Percentiles rank a stretch among this genome's conserved stretches.
Conservation (phyloP, 1,140 invertebrate genomes). For the Drosophila truncata region DNA sequence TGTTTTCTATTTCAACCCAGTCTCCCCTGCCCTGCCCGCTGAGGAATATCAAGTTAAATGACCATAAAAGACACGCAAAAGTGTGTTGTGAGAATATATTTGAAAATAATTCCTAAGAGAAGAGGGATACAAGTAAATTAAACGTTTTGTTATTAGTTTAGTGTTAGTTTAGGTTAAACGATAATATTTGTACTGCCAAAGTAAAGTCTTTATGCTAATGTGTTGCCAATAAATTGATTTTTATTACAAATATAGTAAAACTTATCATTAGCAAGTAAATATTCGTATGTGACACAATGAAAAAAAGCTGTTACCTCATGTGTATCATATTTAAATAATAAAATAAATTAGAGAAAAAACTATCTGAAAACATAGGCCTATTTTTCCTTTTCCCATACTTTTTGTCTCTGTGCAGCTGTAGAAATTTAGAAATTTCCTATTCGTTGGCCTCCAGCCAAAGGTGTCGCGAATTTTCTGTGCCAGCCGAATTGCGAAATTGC, state of each 20-base stretch:
- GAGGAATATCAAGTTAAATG: constrained; percentile 41
- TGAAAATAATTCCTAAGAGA: neutral
- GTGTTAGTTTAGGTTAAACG: neutral
- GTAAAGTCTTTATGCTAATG: too few species aligned
- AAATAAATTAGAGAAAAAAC: too few species aligned
- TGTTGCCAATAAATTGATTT: neutral
- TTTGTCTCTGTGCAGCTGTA: neutral
- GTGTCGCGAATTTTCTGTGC: constrained; percentile 55
- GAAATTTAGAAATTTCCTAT: constrained; percentile 15
- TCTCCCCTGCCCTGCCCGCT: neutral
- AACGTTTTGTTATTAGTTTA: neutral
- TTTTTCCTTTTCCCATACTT: neutral
- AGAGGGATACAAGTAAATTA: neutral
- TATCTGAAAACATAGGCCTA: too few species aligned
- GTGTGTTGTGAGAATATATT: constrained; percentile 19
- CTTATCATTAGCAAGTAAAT: neutral
- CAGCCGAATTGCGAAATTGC: constrained; percentile 75
- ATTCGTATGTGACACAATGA: neutral
- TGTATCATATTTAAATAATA: neutral
- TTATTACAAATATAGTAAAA: too few species aligned
- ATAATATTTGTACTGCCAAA: neutral
- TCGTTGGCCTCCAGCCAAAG: constrained; percentile 64
- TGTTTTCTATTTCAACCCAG: constrained; percentile 23
- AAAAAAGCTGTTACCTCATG: neutral
- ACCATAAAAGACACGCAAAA: constrained; percentile 36